Evolutionary conservation across 37 sponge, comb jelly and placozoan species (phyloP).

Genomic region (Bolinopsis microptera): DNA sequence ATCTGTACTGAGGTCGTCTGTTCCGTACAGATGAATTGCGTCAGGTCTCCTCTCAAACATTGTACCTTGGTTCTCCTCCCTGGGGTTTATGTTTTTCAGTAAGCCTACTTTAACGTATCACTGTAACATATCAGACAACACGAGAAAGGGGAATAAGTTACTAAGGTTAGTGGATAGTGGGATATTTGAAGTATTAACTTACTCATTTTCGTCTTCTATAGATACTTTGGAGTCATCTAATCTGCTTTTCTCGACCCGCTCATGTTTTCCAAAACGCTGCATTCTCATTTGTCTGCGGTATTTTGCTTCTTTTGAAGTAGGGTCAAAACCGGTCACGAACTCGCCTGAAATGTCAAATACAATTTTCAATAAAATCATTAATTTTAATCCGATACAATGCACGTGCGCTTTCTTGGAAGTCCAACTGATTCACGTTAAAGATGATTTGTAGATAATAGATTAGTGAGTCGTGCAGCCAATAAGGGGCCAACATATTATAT

Average conservation of each 20-base stretch:
- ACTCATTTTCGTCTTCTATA: neutral
- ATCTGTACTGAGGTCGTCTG: conserved; percentile 75
- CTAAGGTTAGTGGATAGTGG: too few species aligned
- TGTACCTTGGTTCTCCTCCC: neutral
- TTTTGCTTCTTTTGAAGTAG: conserved; percentile 33
- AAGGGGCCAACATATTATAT: too few species aligned
- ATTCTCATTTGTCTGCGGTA: conserved; percentile 61
- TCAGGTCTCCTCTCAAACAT: conserved; percentile 69
- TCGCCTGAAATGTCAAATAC: conserved; percentile 16
- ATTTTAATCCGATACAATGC: too few species aligned
- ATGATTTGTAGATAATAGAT: too few species aligned
- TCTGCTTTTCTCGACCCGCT: conserved; percentile 27
- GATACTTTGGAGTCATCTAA: conserved; percentile 47
- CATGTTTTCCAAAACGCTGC: conserved; percentile 59
- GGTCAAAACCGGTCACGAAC: conserved; percentile 50
- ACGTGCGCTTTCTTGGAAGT: too few species aligned
- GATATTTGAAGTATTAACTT: too few species aligned
- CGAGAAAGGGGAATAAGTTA: too few species aligned
- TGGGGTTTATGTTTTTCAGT: too few species aligned
- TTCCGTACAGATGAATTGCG: conserved; percentile 73
- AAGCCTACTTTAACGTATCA: too few species aligned
- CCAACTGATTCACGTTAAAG: too few species aligned
- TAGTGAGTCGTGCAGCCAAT: too few species aligned
- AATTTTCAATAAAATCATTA: neutral
- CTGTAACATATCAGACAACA: neutral